These are phyloP conservation scores for Eupithecia pulchellata DNA, from an alignment of 2,888 invertebrate species.

Conservation along the genomic window DNA sequence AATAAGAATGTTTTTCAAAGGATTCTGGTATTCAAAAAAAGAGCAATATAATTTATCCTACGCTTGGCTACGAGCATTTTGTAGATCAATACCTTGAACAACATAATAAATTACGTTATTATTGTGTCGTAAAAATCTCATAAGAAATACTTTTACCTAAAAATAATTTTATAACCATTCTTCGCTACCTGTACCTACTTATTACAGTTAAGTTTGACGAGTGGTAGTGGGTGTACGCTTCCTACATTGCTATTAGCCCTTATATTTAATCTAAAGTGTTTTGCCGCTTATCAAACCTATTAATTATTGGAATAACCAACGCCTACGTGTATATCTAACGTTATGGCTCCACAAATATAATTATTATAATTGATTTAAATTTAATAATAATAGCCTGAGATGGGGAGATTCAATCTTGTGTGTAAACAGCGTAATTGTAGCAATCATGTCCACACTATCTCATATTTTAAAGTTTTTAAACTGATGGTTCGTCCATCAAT, in stretches of 20 bases:
- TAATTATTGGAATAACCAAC: constrained; percentile 73
- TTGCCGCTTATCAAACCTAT: constrained; percentile 77
- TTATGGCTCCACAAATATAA: constrained; percentile 68
- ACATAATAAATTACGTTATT: constrained; percentile 25
- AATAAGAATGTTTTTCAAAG: not conserved
- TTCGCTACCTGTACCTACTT: not conserved
- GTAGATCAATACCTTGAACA: constrained; percentile 22
- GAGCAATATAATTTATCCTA: constrained; percentile 1
- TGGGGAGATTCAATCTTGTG: constrained; percentile 60
- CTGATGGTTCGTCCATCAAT: constrained; percentile 12
- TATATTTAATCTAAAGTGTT: constrained; percentile 79
- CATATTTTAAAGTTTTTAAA: constrained; percentile 31
- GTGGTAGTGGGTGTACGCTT: constrained; percentile 54
- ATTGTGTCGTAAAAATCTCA: constrained; percentile 20
- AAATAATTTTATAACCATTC: constrained; percentile 24
- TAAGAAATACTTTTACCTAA: constrained; percentile 10
- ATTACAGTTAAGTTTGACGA: constrained; percentile 34
- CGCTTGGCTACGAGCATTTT: constrained; percentile 3
- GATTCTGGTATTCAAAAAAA: not conserved
- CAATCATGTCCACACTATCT: constrained; percentile 44
- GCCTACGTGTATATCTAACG: constrained; percentile 64
- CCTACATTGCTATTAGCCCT: constrained; percentile 64
- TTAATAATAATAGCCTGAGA: constrained; percentile 73
- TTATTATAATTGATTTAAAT: constrained; percentile 83
- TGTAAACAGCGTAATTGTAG: constrained; percentile 72